Conservation (phyloP, 1,140 invertebrate genomes). For the Hyles vespertilio region DNA sequence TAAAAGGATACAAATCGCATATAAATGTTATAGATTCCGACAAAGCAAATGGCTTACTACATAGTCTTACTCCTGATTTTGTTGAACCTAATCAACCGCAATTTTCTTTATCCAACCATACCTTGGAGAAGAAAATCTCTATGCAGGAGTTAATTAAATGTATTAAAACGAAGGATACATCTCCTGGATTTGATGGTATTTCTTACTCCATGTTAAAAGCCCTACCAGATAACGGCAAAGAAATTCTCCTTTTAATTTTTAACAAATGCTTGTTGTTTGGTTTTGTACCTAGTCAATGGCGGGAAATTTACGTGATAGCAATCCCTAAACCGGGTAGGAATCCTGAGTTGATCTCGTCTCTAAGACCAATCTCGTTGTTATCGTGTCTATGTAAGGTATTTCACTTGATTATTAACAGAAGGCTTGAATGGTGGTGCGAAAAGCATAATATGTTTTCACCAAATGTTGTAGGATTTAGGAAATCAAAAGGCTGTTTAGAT, state of each 20-base stretch:
- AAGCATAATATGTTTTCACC: too few species aligned
- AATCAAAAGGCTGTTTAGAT: too few species aligned
- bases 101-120: too few species aligned
- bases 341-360: background rate
- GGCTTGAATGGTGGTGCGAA: constrained; percentile 33
- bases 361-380: constrained; percentile 33
- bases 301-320: constrained; percentile 14
- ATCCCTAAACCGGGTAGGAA: constrained; percentile 12
- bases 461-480: too few species aligned
- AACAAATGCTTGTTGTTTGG: too few species aligned
- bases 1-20: too few species aligned
- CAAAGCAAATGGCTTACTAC: too few species aligned
- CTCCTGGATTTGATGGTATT: constrained; percentile 29
- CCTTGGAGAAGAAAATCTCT: background rate
- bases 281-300: constrained; percentile 14
- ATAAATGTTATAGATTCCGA: too few species aligned
- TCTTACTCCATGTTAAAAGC: constrained; percentile 33
- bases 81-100: too few species aligned
- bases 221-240: constrained; percentile 17
- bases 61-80: too few species aligned
- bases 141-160: too few species aligned
- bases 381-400: constrained; percentile 35
- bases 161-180: constrained; percentile 28
- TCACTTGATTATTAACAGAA: constrained; percentile 26
- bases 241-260: constrained; percentile 19